Percentiles rank a stretch among this genome's conserved stretches.
Conservation (phyloP, 2,113 vertebrate genomes). For the Chloropsis cyanopogon region DNA sequence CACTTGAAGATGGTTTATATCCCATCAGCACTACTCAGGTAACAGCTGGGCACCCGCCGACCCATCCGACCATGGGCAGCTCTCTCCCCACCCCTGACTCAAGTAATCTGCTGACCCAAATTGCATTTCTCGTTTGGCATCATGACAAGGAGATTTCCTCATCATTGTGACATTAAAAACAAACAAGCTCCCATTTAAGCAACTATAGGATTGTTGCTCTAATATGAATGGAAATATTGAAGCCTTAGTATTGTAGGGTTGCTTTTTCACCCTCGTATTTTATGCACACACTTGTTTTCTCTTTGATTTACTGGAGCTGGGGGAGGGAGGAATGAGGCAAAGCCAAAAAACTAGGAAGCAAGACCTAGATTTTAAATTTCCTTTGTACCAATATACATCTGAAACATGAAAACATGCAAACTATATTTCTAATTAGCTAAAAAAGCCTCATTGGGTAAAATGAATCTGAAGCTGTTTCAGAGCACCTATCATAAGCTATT, state of each 20-base stretch:
- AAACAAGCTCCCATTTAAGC: background rate
- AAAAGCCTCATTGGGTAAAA: accelerated
- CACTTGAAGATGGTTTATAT: background rate
- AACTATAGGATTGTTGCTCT: background rate
- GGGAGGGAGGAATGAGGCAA: background rate
- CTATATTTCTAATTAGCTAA: background rate
- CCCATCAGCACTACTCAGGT: background rate
- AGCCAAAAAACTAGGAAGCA: background rate
- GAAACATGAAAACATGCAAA: background rate
- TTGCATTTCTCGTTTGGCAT: background rate
- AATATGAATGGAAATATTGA: background rate
- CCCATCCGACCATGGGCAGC: background rate
- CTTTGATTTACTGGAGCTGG: background rate
- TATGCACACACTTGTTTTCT: background rate
- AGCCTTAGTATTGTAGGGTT: background rate
- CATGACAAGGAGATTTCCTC: background rate
- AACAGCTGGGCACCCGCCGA: background rate
- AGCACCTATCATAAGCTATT: background rate
- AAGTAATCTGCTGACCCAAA: background rate
- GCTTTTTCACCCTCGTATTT: background rate
- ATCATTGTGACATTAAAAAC: background rate
- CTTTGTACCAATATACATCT: background rate
- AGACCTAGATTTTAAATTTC: background rate
- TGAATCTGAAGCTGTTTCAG: background rate
- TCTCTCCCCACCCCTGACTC: background rate